Base-by-base conservation (phyloP, 2,888 invertebrate genomes). In the Drosophila anomalipes region DNA sequence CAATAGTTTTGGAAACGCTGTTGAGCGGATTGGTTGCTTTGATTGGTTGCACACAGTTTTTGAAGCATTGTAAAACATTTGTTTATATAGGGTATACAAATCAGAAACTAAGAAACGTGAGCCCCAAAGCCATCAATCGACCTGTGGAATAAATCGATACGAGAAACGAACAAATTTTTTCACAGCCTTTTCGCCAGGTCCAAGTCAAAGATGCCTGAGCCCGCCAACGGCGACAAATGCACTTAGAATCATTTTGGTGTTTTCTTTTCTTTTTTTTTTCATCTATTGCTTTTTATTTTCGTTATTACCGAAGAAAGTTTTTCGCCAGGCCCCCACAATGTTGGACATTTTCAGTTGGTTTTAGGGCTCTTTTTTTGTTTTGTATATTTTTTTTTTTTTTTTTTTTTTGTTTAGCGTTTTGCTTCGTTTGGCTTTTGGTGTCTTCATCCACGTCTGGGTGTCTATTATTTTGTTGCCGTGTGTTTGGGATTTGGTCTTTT, bases 141-240 rank as follows among this genome's bases (percentile, higher is more conserved):
- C 62, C 67, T 71, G 61, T 39, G 71, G 68, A 71, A 68, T 37
- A 74, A 84, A 74, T 61, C 80, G 85, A 83, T 77, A 74, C 72
- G 74, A 89, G 89, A 89, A 84, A 89, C 87, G 86, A 86, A 89
- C 86, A 89, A 89, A 71, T 74, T 86, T 84, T 83, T 84, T 86
- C 84, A 81, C 89, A 81, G 77, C 70, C 58, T 41, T 63, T 75
- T 74, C 26, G 59, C 65, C 73, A 70, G 68, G 82, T 69, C 78
- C 79, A 78, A 78, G 82, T 69, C 82, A 79, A 78, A 73, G 79
- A 69, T 69, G 82, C 65, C 58, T 82, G 64, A 67, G 79, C 64
- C 82, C 66, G 79, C 79, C 79, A 70, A 60, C 70, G 81, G 81
- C 81, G 72, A 81, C 76, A 75, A 75, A 82, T 66, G 68, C 78